These are phyloP conservation scores for Tragelaphus imberbis DNA, from an alignment of 2,113 vertebrate genomes.

Conservation along the genomic window DNA sequence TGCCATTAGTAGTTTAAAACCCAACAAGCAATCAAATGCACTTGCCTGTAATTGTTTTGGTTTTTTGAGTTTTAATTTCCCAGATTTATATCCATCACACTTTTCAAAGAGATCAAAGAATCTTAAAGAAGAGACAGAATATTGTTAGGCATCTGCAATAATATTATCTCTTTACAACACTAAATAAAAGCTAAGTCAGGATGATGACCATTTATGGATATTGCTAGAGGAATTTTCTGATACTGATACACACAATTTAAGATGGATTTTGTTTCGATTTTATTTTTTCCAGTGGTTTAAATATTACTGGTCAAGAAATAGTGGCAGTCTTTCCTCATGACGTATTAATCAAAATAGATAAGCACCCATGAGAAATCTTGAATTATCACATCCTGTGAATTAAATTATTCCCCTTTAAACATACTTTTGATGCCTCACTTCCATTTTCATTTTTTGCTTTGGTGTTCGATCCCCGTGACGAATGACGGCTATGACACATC, in stretches of 20 bases:
- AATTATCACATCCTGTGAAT: background rate
- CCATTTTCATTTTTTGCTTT: constrained; percentile 91
- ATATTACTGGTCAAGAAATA: background rate
- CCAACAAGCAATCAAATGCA: constrained; percentile 41
- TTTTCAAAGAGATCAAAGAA: constrained; percentile 96
- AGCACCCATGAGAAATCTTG: background rate
- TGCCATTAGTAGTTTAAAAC: constrained; percentile 7
- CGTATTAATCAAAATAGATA: background rate
- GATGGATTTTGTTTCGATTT: background rate
- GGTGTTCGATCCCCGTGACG: constrained; percentile 86
- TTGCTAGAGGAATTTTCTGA: background rate
- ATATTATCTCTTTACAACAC: background rate
- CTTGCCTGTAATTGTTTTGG: constrained; percentile 90
- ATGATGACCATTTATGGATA: background rate
- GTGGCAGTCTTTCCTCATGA: background rate
- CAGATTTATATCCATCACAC: constrained; percentile 90
- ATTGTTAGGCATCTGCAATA: background rate
- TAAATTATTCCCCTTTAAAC: background rate
- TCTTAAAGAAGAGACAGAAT: constrained; percentile 73
- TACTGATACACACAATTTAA: background rate
- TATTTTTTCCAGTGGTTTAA: background rate
- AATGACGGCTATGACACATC: constrained; percentile 89
- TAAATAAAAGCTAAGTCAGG: background rate
- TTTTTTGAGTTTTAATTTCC: constrained; percentile 91
- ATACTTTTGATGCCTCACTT: constrained; percentile 87